Evolutionary conservation across 2,113 vertebrate species (phyloP).

Genomic region (Corydoras sp.): DNA sequence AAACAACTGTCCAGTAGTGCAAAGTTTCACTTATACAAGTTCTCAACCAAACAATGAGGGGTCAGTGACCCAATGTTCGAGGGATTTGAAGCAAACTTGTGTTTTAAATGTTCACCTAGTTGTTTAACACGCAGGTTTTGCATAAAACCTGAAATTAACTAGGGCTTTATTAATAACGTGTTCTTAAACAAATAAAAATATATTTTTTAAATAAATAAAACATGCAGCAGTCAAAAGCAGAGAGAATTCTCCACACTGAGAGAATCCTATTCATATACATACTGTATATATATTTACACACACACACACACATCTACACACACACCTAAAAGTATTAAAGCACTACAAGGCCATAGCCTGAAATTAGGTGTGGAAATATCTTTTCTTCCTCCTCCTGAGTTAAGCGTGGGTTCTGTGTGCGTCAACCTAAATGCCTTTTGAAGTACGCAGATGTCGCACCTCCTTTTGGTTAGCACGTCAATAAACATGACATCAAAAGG

Average conservation of each 20-base stretch:
- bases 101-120: constrained; percentile 60
- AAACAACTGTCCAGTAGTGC: background rate
- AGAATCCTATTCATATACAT: constrained; percentile 28
- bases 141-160: too few relatives aligned
- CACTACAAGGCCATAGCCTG: constrained; percentile 29
- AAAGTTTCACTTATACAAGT: background rate
- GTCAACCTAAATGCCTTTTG: constrained; percentile 37
- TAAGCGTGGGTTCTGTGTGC: constrained; percentile 20
- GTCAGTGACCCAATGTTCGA: constrained; percentile 45
- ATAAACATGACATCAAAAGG: constrained; percentile 51
- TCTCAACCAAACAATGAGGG: background rate
- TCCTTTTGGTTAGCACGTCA: constrained; percentile 42
- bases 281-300: background rate
- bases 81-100: constrained; percentile 61
- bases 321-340: constrained; percentile 36
- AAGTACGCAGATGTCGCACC: constrained; percentile 41
- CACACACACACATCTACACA: constrained; percentile 41
- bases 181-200: too few relatives aligned
- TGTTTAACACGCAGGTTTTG: constrained; percentile 46
- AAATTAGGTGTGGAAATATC: constrained; percentile 50
- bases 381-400: constrained; percentile 38
- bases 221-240: too few relatives aligned
- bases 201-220: too few relatives aligned
- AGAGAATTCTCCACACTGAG: constrained; percentile 27
- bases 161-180: too few relatives aligned